phyloP scores from a whole-genome alignment of 2,113 vertebrate species.

The Formicarius rufipectus region DNA sequence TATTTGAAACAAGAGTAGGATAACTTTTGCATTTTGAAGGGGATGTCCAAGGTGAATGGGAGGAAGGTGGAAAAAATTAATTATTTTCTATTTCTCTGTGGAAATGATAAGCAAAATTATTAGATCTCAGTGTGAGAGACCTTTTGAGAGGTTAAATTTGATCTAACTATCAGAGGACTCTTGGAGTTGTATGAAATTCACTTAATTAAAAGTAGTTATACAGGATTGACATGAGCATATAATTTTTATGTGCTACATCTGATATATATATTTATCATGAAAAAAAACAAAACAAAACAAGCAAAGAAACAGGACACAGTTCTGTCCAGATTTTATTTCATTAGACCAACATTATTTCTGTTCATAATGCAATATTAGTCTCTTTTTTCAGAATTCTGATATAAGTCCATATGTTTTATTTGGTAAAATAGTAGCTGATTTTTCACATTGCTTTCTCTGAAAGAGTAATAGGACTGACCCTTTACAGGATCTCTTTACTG shows the following conservation, averaged over 20 bases:
- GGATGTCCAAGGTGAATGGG: neutral
- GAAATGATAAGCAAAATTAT: neutral
- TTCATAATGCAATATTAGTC: neutral
- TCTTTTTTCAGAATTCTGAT: neutral
- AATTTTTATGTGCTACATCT: neutral
- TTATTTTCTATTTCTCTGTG: neutral
- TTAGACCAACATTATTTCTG: neutral
- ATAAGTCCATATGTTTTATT: neutral
- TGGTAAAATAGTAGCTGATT: neutral
- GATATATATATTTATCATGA: neutral
- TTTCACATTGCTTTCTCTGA: neutral
- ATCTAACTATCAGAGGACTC: neutral
- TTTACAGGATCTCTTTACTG: neutral
- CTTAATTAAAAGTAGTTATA: slow-evolving; percentile 15
- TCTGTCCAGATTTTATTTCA: neutral
- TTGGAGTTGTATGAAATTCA: neutral
- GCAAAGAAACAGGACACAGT: neutral
- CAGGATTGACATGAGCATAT: neutral
- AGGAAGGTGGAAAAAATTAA: neutral
- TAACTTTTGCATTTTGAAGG: neutral
- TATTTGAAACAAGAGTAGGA: neutral
- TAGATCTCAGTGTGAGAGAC: neutral
- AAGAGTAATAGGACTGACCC: neutral
- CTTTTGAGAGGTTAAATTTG: slow-evolving; percentile 18
- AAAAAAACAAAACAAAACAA: neutral